These are phyloP conservation scores for Trisateles emortualis DNA, from an alignment of 2,888 invertebrate genomes.

Conservation along the genomic window DNA sequence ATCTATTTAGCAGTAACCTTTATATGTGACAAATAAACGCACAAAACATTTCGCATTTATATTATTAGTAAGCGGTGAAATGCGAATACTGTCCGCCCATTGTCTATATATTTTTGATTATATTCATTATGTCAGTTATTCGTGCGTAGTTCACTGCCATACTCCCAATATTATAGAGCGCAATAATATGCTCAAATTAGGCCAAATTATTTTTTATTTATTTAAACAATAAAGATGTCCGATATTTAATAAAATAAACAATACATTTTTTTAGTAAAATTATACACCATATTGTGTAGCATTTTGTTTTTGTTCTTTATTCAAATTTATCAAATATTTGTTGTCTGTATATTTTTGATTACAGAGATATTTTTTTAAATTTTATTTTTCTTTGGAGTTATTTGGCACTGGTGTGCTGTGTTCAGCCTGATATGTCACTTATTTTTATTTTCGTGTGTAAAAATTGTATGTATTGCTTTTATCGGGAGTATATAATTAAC, in stretches of 20 bases:
- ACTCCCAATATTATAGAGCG: constrained; percentile 41
- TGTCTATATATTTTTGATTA: not conserved
- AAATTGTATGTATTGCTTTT: too few species aligned
- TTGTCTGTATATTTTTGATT: constrained; percentile 82
- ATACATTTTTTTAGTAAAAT: constrained; percentile 36
- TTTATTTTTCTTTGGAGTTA: constrained; percentile 43
- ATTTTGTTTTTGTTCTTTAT: constrained; percentile 36
- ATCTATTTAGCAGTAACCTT: too few species aligned
- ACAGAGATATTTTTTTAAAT: constrained; percentile 58
- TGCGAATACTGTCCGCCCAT: too few species aligned
- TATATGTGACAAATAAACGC: too few species aligned
- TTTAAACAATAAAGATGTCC: constrained; percentile 42
- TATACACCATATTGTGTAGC: constrained; percentile 42
- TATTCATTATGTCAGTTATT: not conserved
- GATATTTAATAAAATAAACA: constrained; percentile 23
- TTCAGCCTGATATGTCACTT: constrained; percentile 9
- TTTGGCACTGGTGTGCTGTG: constrained; percentile 35
- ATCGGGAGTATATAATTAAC: not conserved
- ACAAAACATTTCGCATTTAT: too few species aligned
- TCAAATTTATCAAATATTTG: constrained; percentile 38
- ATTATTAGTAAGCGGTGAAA: too few species aligned
- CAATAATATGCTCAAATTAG: constrained; percentile 65
- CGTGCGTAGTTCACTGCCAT: constrained; percentile 24
- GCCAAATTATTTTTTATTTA: constrained; percentile 58
- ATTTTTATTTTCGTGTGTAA: too few species aligned